Conservation (phyloP, 1,140 invertebrate species). For the Zaprionus inermis region DNA sequence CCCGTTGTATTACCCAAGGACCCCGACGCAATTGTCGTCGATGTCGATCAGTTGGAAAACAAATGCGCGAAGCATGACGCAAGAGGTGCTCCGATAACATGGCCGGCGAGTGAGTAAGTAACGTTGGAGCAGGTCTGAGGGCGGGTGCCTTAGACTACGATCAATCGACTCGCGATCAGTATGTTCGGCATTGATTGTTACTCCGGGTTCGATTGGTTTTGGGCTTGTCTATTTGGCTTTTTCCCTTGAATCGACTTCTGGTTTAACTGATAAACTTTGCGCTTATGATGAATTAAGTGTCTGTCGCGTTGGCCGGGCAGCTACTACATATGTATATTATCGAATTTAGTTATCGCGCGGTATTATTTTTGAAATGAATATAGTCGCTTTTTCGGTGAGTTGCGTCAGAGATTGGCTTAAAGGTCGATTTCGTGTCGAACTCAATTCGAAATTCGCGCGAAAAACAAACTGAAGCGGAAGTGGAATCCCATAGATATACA, state of each 20-base stretch:
- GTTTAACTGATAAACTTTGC: not conserved
- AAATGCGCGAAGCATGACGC: not conserved
- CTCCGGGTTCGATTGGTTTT: not conserved
- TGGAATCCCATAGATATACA: not conserved
- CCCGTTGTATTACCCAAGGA: not conserved
- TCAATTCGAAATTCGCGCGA: not conserved
- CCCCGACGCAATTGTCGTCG: not conserved
- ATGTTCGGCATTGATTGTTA: not conserved
- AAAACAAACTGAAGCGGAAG: not conserved
- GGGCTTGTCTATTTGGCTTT: not conserved
- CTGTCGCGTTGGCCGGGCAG: not conserved
- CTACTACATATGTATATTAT: constrained; percentile 1
- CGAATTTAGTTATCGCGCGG: not conserved
- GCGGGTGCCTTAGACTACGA: not conserved
- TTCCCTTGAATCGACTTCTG: not conserved
- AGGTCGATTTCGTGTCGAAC: not conserved
- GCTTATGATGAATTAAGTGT: not conserved
- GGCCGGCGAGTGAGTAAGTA: not conserved
- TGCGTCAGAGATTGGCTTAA: not conserved
- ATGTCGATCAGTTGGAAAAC: not conserved
- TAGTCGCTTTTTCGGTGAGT: not conserved
- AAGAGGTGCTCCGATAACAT: not conserved
- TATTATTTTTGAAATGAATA: not conserved
- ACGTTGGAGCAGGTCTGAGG: no score
- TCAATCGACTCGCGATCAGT: not conserved